Evolutionary conservation across 2,888 invertebrate genomes (phyloP).

Genomic region (Ganaspis brasiliensis): DNA sequence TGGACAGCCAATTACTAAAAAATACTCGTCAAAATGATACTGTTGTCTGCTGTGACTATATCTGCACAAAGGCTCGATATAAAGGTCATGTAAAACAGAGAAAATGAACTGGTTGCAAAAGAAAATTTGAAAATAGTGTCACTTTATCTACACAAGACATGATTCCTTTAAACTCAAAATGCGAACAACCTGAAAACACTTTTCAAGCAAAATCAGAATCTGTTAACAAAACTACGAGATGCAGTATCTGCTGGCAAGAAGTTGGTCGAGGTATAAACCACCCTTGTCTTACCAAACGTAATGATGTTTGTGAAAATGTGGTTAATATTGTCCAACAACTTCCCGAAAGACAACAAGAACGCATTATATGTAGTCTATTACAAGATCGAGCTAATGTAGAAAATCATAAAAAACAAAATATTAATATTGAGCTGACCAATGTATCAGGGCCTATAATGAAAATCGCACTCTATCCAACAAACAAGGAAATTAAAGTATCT

Average conservation of each 20-base stretch:
- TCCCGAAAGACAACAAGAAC: constrained; percentile 17
- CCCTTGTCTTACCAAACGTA: neutral
- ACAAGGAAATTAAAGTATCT: neutral
- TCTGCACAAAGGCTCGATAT: constrained; percentile 16
- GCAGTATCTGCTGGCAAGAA: constrained; percentile 5
- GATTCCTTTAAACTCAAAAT: constrained; percentile 17
- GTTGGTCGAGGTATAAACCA: constrained; percentile 10
- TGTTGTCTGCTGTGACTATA: constrained; percentile 2
- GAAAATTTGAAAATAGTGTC: constrained; percentile 6
- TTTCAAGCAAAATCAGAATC: neutral
- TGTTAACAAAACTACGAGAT: neutral
- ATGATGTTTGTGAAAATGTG: constrained; percentile 10
- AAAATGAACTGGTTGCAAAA: constrained; percentile 9
- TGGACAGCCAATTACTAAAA: neutral
- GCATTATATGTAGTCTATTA: constrained; percentile 17
- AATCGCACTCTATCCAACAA: neutral
- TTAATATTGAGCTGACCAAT: constrained; percentile 13
- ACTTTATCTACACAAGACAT: neutral
- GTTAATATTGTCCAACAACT: neutral
- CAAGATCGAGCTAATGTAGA: neutral
- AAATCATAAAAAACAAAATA: constrained; percentile 6
- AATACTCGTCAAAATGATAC: neutral
- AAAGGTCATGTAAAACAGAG: constrained; percentile 8
- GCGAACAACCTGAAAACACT: neutral
- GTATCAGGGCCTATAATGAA: constrained; percentile 18